phyloP scores from a whole-genome alignment of 2,113 vertebrate species.

The Aphyosemion australe region DNA sequence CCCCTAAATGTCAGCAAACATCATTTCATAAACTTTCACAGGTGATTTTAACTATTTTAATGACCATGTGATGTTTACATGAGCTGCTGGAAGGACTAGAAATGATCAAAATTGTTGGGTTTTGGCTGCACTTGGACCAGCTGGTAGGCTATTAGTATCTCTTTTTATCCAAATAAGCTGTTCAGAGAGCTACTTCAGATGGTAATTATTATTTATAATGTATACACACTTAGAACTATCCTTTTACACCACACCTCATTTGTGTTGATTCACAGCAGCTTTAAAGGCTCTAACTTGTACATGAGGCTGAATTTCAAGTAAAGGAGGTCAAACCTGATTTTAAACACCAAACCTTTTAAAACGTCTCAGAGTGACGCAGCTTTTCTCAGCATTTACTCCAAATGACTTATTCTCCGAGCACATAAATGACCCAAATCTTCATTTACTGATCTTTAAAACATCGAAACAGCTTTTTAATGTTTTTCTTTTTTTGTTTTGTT shows the following conservation, averaged over 20 bases:
- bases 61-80: too few species aligned
- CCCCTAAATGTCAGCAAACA: too few species aligned
- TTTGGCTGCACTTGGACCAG: too few species aligned
- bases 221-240: too few species aligned
- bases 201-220: too few species aligned
- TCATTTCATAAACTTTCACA: too few species aligned
- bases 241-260: neutral
- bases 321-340: constrained; percentile 25
- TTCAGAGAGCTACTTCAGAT: too few species aligned
- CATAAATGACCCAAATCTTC: neutral
- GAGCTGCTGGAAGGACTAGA: too few species aligned
- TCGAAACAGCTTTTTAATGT: neutral
- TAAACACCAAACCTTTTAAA: neutral
- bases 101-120: too few species aligned
- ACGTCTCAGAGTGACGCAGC: neutral
- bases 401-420: neutral
- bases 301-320: constrained; percentile 31
- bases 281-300: neutral
- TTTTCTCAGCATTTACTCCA: neutral
- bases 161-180: too few species aligned
- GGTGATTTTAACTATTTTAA: too few species aligned
- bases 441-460: neutral
- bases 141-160: too few species aligned
- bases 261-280: neutral
- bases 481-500: neutral